phyloP scores from a whole-genome alignment of 2,888 invertebrate species.

The Leucoma salicis region DNA sequence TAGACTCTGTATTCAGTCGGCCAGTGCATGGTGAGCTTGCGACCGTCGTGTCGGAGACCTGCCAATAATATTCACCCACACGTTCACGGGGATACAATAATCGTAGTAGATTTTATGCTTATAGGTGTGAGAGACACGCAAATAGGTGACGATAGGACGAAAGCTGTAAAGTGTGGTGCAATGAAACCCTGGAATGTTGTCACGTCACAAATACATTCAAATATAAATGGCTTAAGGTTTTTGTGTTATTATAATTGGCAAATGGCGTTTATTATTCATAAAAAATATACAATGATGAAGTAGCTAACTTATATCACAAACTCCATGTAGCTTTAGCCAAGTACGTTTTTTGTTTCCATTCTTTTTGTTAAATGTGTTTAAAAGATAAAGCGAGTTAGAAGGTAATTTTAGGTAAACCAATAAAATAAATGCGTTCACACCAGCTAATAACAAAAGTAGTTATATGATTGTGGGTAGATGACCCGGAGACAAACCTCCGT shows the following conservation, averaged over 20 bases:
- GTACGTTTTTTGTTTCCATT: too few relatives aligned
- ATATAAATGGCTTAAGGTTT: constrained; percentile 39
- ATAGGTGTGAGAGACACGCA: constrained; percentile 45
- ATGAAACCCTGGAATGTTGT: constrained; percentile 50
- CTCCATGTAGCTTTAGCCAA: too few relatives aligned
- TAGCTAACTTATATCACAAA: too few relatives aligned
- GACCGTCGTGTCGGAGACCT: constrained; percentile 64
- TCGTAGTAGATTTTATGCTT: constrained; percentile 69
- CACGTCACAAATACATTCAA: constrained; percentile 44
- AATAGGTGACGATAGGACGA: constrained; percentile 51
- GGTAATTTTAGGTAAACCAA: too few relatives aligned
- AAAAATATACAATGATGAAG: too few relatives aligned
- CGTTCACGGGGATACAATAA: constrained; percentile 63
- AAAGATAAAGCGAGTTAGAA: too few relatives aligned
- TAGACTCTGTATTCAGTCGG: constrained; percentile 37
- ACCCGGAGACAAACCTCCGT: constrained; percentile 57
- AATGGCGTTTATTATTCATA: constrained; percentile 28
- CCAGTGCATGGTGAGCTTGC: constrained; percentile 52
- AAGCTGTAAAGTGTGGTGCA: constrained; percentile 54
- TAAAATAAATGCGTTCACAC: constrained; percentile 12
- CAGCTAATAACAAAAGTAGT: constrained; percentile 23
- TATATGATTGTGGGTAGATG: constrained; percentile 49
- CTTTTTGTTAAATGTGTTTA: too few relatives aligned
- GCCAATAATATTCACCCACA: constrained; percentile 79
- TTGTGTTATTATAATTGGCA: constrained; percentile 35